Evolutionary conservation across 2,888 invertebrate genomes (phyloP).

Genomic region (Drosophila monieri): DNA sequence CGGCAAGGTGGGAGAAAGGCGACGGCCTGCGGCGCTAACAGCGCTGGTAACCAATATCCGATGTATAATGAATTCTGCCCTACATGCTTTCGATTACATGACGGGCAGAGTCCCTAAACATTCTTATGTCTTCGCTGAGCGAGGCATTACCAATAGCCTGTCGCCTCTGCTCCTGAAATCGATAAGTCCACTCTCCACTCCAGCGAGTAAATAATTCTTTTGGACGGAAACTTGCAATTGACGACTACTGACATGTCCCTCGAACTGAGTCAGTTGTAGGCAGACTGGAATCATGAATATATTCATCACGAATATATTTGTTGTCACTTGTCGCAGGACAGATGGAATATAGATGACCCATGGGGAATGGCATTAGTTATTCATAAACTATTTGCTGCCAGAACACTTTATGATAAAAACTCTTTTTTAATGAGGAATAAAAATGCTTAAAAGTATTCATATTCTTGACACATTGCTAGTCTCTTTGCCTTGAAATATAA

Average conservation of each 20-base stretch:
- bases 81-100: conserved; percentile 51
- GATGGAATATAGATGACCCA: conserved; percentile 7
- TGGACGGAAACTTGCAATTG: conserved; percentile 38
- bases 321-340: neutral
- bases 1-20: conserved; percentile 43
- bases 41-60: conserved; percentile 51
- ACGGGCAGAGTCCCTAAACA: conserved; percentile 47
- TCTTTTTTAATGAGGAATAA: too few relatives aligned
- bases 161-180: conserved; percentile 44
- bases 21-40: conserved; percentile 41
- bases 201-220: conserved; percentile 9
- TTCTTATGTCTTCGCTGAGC: conserved; percentile 67
- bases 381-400: neutral
- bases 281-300: conserved; percentile 9
- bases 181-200: conserved; percentile 56
- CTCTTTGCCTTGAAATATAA: neutral
- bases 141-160: conserved; percentile 17
- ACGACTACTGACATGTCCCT: conserved; percentile 23
- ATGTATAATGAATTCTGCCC: conserved; percentile 39
- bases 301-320: conserved; percentile 5
- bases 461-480: neutral
- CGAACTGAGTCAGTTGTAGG: neutral
- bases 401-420: too few relatives aligned
- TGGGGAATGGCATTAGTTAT: conserved; percentile 19
- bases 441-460: neutral